phyloP scores from a whole-genome alignment of 1,140 invertebrate species.

The Conus betulinus region DNA sequence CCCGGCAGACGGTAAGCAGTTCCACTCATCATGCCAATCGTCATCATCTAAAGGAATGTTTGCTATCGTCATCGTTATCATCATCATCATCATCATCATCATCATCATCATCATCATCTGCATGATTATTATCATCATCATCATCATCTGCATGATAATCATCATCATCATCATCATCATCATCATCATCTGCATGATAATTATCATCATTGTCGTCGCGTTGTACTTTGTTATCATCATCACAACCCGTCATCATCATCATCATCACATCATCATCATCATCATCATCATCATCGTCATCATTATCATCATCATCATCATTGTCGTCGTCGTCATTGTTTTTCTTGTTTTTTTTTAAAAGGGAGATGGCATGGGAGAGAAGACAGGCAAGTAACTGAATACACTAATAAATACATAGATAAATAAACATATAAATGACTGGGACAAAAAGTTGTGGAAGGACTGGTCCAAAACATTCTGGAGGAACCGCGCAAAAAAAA shows the following conservation, averaged over 20 bases:
- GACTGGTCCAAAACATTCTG: too few relatives aligned
- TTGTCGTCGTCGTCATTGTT: not conserved
- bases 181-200: not conserved
- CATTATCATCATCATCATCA: not conserved
- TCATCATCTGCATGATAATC: not conserved
- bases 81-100: constrained; percentile 5
- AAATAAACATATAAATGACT: too few relatives aligned
- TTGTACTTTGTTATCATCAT: not conserved
- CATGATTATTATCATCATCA: constrained; percentile 1
- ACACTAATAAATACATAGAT: too few relatives aligned
- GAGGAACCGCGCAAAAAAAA: too few relatives aligned
- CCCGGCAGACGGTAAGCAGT: not conserved
- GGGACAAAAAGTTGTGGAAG: too few relatives aligned
- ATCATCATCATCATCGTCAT: not conserved
- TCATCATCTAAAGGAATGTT: not conserved
- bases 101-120: not conserved
- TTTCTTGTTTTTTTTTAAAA: not conserved
- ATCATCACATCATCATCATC: not conserved
- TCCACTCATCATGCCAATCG: not conserved
- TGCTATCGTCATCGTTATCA: not conserved
- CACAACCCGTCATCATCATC: not conserved
- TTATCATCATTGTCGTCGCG: not conserved
- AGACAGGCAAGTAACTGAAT: too few relatives aligned
- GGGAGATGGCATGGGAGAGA: too few relatives aligned
- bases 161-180: constrained; percentile 13